Evolutionary conservation across 2,888 invertebrate genomes (phyloP).

Genomic region (Sympetrum striolatum): DNA sequence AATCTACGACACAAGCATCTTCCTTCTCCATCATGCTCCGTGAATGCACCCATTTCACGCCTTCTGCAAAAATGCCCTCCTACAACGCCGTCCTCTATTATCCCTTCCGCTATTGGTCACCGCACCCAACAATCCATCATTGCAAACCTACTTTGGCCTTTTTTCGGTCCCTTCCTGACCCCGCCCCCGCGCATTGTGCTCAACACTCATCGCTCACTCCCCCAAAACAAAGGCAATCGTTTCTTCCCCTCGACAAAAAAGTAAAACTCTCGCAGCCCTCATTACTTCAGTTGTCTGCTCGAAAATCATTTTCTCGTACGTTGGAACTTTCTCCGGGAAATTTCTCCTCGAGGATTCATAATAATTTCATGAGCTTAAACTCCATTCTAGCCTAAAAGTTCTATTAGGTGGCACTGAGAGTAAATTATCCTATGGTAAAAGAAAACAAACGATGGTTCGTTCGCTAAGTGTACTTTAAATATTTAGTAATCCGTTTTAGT

Average conservation of each 20-base stretch:
- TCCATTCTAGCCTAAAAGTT: too few relatives aligned
- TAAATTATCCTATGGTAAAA: too few relatives aligned
- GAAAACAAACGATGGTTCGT: too few relatives aligned
- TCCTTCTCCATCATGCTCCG: neutral
- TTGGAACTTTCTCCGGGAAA: neutral
- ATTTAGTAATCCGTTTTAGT: too few relatives aligned
- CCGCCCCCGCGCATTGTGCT: neutral
- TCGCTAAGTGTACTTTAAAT: too few relatives aligned
- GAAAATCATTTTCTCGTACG: neutral
- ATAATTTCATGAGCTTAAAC: too few relatives aligned
- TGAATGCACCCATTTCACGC: neutral
- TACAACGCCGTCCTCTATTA: neutral
- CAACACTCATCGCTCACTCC: neutral
- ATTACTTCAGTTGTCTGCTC: neutral
- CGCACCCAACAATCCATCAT: neutral
- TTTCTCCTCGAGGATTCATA: too few relatives aligned
- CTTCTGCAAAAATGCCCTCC: neutral
- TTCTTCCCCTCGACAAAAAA: neutral
- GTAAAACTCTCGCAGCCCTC: neutral
- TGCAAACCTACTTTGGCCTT: neutral
- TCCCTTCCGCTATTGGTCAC: neutral
- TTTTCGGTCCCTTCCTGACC: neutral
- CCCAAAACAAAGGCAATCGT: neutral
- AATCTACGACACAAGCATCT: neutral
- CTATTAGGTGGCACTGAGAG: too few relatives aligned